Evolutionary conservation across 2,888 invertebrate genomes (phyloP), one percentile per base, ranked within the genome.

Genomic region (Adelognathus sp.): DNA sequence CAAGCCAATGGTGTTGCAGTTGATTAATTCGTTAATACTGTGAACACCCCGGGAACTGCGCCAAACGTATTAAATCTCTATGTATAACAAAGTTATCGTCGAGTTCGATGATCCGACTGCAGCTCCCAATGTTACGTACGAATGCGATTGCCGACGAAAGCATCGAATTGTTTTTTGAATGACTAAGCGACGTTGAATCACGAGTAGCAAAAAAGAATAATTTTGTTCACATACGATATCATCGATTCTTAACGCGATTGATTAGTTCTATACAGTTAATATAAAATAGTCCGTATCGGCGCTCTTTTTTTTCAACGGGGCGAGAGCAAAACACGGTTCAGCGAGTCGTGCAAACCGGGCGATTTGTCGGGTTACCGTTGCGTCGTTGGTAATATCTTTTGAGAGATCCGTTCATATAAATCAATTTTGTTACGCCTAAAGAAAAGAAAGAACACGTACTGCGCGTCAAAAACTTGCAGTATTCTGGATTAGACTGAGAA

Each of bases 391-490:
- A 61, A 63, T 72, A 72, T 69, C 77, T 66, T 60, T 60, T 36
- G 24, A 52, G 36, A 41, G n/a, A 84, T 83, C 85, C 87, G 84
- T 24, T 88, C 88, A 88, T 85, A 88, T 88, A n/a, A n/a, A n/a
- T n/a, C n/a, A 83, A 88, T 79, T 88, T 86, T 88, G 88, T 88
- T 88, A 88, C 84, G 88, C 87, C 88, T 88, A n/a, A n/a, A n/a
- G n/a, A n/a, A n/a, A n/a, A 88, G 86, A 88, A 86, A 86, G 83
- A 85, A 81, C 78, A 70, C 46, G 58, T 61, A 78, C 78, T 73
- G 64, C 69, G 39, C 70, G 61, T 73, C 50, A 69, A 58, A 69
- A n/a, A n/a, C 31, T 67, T 39, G 36, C 7, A 46, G 24, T 36
- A 9, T 11, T 33, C n/a, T 60, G 14, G 54, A 27, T 36, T 27